Conservation (phyloP, 2,888 invertebrate species). For the Mimas tiliae region DNA sequence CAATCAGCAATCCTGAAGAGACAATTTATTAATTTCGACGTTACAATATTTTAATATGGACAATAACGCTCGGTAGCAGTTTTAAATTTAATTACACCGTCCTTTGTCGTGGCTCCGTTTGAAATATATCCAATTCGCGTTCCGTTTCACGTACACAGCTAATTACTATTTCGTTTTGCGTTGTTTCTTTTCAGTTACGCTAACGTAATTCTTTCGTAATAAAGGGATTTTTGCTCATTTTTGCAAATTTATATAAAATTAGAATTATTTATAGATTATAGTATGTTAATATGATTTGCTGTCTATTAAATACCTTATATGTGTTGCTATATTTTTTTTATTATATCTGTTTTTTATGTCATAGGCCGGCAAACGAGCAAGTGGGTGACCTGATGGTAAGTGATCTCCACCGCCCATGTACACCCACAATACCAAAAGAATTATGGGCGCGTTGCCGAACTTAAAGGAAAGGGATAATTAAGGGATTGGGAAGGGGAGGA, state of each 20-base stretch:
- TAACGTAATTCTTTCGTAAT: constrained; percentile 10
- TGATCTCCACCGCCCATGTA: too few relatives aligned
- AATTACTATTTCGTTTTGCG: constrained; percentile 19
- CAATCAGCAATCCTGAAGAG: constrained; percentile 26
- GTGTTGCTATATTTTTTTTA: too few relatives aligned
- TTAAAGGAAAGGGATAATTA: too few relatives aligned
- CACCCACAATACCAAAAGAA: too few relatives aligned
- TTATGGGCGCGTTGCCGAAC: too few relatives aligned
- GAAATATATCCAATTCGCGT: constrained; percentile 56
- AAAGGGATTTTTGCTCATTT: neutral
- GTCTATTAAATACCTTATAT: too few relatives aligned
- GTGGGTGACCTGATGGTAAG: too few relatives aligned
- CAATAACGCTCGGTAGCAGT: constrained; percentile 50
- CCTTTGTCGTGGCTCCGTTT: constrained; percentile 56
- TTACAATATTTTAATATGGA: constrained; percentile 41
- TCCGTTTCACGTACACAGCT: constrained; percentile 35
- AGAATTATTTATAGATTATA: neutral
- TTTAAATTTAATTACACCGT: constrained; percentile 59
- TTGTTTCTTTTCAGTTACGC: constrained; percentile 19
- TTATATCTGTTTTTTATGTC: too few relatives aligned
- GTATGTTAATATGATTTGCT: too few relatives aligned
- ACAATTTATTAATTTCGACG: constrained; percentile 31
- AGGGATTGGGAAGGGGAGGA: too few relatives aligned
- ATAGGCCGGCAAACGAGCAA: too few relatives aligned
- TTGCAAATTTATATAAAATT: neutral